These are phyloP conservation scores for Neotragus moschatus DNA, from an alignment of 2,113 vertebrate genomes.

Conservation along the genomic window DNA sequence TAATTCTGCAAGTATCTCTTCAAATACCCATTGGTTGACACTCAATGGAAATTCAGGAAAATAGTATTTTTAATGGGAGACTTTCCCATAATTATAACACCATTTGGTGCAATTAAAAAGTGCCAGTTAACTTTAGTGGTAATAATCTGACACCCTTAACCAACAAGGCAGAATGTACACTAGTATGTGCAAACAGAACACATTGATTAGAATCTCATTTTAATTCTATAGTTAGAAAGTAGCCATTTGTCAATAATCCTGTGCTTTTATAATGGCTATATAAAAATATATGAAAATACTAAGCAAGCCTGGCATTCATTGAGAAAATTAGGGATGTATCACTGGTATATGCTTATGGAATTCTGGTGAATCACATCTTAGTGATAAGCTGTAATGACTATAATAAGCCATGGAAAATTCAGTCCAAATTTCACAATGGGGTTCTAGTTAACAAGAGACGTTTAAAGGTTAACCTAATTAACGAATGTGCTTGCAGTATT, in stretches of 20 bases:
- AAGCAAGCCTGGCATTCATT: not conserved
- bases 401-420: not conserved
- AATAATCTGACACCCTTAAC: not conserved
- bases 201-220: not conserved
- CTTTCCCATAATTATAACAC: not conserved
- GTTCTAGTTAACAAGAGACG: constrained; percentile 32
- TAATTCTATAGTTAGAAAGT: not conserved
- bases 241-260: not conserved
- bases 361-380: not conserved
- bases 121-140: not conserved
- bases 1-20: not conserved
- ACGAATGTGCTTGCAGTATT: constrained; percentile 16
- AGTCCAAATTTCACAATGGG: constrained; percentile 15
- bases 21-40: constrained; percentile 11
- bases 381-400: constrained; percentile 2
- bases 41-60: not conserved
- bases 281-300: constrained; percentile 9
- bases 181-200: not conserved
- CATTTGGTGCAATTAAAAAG: not conserved
- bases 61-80: not conserved
- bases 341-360: not conserved
- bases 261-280: not conserved
- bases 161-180: not conserved
- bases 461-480: constrained; percentile 41
- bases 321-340: not conserved